Evolutionary conservation across 2,888 invertebrate species (phyloP), one percentile per base, ranked within the genome.

Genomic region (Eristalinus sepulchralis): DNA sequence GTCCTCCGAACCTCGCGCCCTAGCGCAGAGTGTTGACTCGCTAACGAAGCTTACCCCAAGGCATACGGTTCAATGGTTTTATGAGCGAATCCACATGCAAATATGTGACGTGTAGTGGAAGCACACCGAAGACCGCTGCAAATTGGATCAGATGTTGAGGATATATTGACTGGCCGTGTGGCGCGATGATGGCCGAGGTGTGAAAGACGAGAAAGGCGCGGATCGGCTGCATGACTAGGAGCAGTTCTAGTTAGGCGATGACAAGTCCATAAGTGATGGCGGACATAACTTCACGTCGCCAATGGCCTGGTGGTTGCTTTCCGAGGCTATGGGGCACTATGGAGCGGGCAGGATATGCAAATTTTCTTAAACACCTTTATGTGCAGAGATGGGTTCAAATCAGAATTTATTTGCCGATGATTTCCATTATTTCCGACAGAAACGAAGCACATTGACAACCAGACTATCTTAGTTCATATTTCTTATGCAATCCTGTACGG

Each of bases 81-180:
- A 60, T 60, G 60, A 60, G 27, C 60, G 27, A 60, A 9, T 60
- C 27, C 20, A 6, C 31, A 27, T 60, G 27, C 60, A 60, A 60
- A 60, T 27, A 27, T 60, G 60, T 31, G 31, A 60, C 24, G 60
- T 60, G 60, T 17, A n/a, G 17, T 31, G 24, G 60, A 60, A 27
- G 31, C 31, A 60, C 11, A 55, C 10, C 2, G 63, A 63, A 63
- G 36, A 36, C 27, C 66, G 24, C 47, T 66, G 47, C 66, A 66
- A 66, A 66, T 67, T 67, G 67, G 67, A 67, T 67, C 67, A 67
- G 22, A 67, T 33, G 13, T 33, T 31, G 33, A 34, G 67, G 67
- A 33, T 33, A 55, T 47, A 55, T 67, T 67, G 22, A 22, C 22
- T 67, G 47, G 47, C 47, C 47, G 6, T 17, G 47, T 5, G n/a